Evolutionary conservation across 2,113 vertebrate species (phyloP).

Genomic region (Cyanoliseus patagonus): DNA sequence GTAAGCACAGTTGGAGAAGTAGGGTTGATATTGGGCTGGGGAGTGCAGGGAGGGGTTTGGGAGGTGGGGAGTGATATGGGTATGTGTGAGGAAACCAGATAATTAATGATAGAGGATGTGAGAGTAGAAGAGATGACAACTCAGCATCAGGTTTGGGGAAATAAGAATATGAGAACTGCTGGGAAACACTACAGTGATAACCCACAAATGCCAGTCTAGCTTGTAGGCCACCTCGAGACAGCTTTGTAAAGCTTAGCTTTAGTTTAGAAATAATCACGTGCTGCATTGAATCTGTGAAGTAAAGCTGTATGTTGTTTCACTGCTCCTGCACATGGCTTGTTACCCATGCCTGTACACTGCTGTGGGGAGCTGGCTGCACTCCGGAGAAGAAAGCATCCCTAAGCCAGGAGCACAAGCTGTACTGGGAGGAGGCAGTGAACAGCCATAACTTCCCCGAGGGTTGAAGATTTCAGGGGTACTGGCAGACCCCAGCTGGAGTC

Average conservation of each 20-base stretch:
- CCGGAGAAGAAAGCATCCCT: background rate
- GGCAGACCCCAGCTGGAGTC: background rate
- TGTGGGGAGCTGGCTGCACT: background rate
- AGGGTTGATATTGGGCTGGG: background rate
- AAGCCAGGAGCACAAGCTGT: background rate
- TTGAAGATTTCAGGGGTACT: background rate
- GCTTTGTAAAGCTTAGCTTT: background rate
- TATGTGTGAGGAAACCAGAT: background rate
- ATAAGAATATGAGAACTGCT: background rate
- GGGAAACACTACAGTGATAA: background rate
- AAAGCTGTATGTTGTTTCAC: background rate
- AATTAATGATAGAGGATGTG: background rate
- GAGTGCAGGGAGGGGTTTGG: background rate
- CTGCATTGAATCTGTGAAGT: background rate
- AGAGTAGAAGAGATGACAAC: background rate
- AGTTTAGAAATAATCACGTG: background rate
- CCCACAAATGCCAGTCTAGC: background rate
- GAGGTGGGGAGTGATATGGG: background rate
- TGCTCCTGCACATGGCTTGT: background rate
- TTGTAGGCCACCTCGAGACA: background rate
- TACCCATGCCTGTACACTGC: fast-evolving
- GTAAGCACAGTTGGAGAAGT: background rate
- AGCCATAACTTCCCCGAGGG: background rate
- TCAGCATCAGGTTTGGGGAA: background rate
- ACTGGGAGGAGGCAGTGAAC: background rate